A percentile compares a stretch with the other conserved stretches of the same genome.
Evolutionary conservation across 2,888 invertebrate species (phyloP).

Genomic region (Deilephila porcellus): DNA sequence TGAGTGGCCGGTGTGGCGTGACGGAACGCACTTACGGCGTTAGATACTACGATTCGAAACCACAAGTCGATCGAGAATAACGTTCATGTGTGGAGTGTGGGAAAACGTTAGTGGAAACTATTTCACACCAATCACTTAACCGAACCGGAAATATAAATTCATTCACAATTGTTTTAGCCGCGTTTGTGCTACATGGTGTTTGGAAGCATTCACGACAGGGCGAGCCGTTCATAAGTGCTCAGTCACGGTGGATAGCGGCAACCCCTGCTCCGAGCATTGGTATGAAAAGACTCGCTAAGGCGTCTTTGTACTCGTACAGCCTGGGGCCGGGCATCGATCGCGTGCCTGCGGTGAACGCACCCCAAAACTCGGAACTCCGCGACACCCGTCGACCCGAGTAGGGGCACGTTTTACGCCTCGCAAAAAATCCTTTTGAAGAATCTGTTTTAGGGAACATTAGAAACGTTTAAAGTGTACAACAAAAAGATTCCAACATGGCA

Average conservation of each 20-base stretch:
- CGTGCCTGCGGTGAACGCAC: conserved; percentile 75
- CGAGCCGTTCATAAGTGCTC: conserved; percentile 47
- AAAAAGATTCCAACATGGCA: neutral
- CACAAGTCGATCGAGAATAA: conserved; percentile 61
- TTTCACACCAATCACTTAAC: conserved; percentile 52
- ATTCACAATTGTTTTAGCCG: conserved; percentile 45
- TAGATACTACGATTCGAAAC: conserved; percentile 57
- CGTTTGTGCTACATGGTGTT: conserved; percentile 36
- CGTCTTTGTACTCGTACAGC: conserved; percentile 64
- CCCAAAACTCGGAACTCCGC: conserved; percentile 69
- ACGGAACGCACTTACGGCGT: conserved; percentile 60
- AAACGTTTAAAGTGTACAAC: conserved; percentile 29
- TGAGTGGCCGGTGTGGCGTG: conserved; percentile 56
- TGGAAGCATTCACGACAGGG: conserved; percentile 42
- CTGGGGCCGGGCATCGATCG: conserved; percentile 79
- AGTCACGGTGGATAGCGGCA: conserved; percentile 50
- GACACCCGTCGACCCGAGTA: conserved; percentile 58
- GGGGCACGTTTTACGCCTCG: conserved; percentile 57
- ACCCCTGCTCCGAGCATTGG: conserved; percentile 54
- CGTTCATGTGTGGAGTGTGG: conserved; percentile 57
- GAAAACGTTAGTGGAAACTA: conserved; percentile 58
- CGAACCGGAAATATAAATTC: conserved; percentile 51
- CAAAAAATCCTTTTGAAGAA: conserved; percentile 48
- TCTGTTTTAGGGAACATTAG: conserved; percentile 35
- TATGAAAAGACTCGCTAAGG: conserved; percentile 63